These are phyloP conservation scores for Oncorhynchus nerka DNA, from an alignment of 2,113 vertebrate species.

Conservation along the genomic window DNA sequence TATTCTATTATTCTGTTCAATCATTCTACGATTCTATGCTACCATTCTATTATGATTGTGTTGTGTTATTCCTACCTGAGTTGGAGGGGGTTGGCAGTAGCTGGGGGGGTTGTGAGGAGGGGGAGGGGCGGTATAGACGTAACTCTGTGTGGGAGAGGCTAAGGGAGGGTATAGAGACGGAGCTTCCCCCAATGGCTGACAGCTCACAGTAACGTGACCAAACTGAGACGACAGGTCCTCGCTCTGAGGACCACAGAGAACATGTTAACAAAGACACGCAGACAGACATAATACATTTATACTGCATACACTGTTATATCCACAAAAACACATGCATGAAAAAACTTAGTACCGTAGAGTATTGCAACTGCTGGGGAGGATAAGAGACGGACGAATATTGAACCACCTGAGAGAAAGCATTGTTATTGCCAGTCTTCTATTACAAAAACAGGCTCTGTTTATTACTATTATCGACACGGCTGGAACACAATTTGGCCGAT, in stretches of 20 bases:
- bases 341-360: conserved; percentile 76
- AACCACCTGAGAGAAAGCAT: conserved; percentile 62
- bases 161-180: conserved; percentile 69
- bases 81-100: conserved; percentile 78
- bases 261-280: conserved; percentile 9
- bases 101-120: conserved; percentile 72
- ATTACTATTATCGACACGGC: too few species aligned
- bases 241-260: conserved; percentile 62
- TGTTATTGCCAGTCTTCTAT: not conserved
- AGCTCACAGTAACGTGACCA: conserved; percentile 82
- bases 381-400: conserved; percentile 88
- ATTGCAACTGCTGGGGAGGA: conserved; percentile 88
- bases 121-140: conserved; percentile 72
- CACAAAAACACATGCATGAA: not conserved
- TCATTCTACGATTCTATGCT: too few species aligned
- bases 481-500: too few species aligned
- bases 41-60: too few species aligned
- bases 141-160: conserved; percentile 60
- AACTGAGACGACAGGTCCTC: conserved; percentile 88
- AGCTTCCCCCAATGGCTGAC: conserved; percentile 83
- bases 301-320: conserved; percentile 20
- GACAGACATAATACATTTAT: conserved; percentile 2
- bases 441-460: too few species aligned
- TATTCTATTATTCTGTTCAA: too few species aligned
- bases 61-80: conserved; percentile 75